Evolutionary conservation across 2,888 invertebrate species (phyloP).

Genomic region (Apodemia zela): DNA sequence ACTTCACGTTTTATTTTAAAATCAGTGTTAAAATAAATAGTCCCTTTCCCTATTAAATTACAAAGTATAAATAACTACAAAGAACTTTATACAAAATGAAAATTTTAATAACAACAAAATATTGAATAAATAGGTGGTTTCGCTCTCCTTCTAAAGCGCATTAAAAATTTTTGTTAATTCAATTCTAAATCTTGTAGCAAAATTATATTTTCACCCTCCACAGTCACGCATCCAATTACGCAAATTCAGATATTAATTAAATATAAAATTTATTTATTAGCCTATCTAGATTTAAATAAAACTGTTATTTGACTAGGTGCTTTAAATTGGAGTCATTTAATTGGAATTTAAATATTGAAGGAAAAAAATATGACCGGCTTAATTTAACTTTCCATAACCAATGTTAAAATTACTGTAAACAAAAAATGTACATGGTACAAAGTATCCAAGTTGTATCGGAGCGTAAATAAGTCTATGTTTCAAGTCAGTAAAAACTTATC

Average conservation of each 20-base stretch:
- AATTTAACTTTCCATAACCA: neutral
- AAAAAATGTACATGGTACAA: neutral
- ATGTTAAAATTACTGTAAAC: neutral
- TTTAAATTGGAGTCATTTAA: constrained; percentile 47
- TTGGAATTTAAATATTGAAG: constrained; percentile 21
- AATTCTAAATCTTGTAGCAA: constrained; percentile 17
- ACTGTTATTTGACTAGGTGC: constrained; percentile 75
- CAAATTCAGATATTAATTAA: constrained; percentile 55
- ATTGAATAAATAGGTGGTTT: constrained; percentile 43
- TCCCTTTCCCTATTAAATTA: constrained; percentile 64
- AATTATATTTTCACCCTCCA: constrained; percentile 46
- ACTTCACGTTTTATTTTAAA: constrained; percentile 50
- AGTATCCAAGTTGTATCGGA: neutral
- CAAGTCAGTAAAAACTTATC: constrained; percentile 56
- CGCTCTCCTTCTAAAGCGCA: constrained; percentile 30
- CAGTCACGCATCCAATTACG: constrained; percentile 62
- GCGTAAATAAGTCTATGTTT: constrained; percentile 9
- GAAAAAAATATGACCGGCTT: neutral
- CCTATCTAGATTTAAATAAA: constrained; percentile 57
- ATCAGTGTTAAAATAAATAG: constrained; percentile 69
- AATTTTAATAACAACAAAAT: constrained; percentile 45
- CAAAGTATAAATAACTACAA: constrained; percentile 67
- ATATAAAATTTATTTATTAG: constrained; percentile 49
- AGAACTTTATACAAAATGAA: constrained; percentile 71
- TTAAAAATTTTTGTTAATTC: constrained; percentile 20